Conservation (phyloP, 1,140 invertebrate genomes). For the Drosophila suzukii region DNA sequence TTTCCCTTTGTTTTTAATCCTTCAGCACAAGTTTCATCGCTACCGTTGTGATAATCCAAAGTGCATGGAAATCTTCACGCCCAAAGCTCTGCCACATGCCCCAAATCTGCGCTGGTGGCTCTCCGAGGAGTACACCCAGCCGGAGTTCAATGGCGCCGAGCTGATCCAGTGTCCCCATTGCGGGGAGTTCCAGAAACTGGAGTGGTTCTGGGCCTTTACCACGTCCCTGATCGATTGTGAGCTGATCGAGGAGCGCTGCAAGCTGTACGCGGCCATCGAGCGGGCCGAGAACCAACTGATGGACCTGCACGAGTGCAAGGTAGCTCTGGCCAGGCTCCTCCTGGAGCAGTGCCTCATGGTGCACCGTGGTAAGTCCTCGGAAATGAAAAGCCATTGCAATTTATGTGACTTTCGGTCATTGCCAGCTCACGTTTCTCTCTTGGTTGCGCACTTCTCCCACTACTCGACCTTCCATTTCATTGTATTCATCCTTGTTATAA, state of each 20-base stretch:
- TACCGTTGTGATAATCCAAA: constrained; percentile 77
- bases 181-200: constrained; percentile 61
- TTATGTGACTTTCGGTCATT: constrained; percentile 30
- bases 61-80: constrained; percentile 70
- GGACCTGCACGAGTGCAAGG: constrained; percentile 65
- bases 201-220: constrained; percentile 69
- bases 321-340: constrained; percentile 58
- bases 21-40: constrained; percentile 71
- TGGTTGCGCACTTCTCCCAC: constrained; percentile 18
- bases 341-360: constrained; percentile 67
- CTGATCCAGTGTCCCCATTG: constrained; percentile 60
- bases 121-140: constrained; percentile 61
- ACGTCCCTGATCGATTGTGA: constrained; percentile 62
- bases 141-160: constrained; percentile 62
- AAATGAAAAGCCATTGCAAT: background rate
- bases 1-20: no score
- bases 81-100: constrained; percentile 48
- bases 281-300: constrained; percentile 60
- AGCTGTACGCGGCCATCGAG: constrained; percentile 68
- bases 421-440: constrained; percentile 27
- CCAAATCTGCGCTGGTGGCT: constrained; percentile 68
- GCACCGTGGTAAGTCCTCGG: constrained; percentile 53
- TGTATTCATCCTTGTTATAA: background rate
- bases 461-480: constrained; percentile 3
- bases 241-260: constrained; percentile 68